Conservation (phyloP, 2,113 vertebrate genomes). For the Thunnus maccoyii region DNA sequence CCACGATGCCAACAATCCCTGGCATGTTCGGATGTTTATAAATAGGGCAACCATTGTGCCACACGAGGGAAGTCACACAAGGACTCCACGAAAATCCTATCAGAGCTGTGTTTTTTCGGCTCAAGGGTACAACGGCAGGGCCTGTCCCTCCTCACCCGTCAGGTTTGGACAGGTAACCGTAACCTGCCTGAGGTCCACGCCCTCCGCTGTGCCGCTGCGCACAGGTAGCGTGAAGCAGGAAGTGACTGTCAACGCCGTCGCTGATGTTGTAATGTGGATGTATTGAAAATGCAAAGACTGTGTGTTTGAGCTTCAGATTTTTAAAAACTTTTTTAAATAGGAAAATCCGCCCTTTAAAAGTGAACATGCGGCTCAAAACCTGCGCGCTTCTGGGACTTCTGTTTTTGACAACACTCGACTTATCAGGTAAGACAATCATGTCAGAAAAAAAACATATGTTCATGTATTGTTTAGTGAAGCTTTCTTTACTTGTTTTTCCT, state of each 20-base stretch:
- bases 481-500: background rate
- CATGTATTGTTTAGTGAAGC: background rate
- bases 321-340: background rate
- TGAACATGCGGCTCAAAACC: slow-evolving; percentile 55
- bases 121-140: background rate
- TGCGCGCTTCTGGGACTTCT: slow-evolving; percentile 56
- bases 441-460: background rate
- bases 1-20: slow-evolving; percentile 67
- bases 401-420: slow-evolving; percentile 37
- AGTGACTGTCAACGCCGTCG: slow-evolving; percentile 67
- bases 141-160: slow-evolving; percentile 43
- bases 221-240: slow-evolving; percentile 76
- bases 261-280: slow-evolving; percentile 3
- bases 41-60: slow-evolving; percentile 74
- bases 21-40: slow-evolving; percentile 67
- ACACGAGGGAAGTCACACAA: slow-evolving; percentile 28
- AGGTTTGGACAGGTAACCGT: slow-evolving; percentile 79
- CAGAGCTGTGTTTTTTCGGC: background rate
- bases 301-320: background rate
- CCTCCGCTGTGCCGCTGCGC: slow-evolving; percentile 56
- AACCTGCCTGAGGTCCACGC: slow-evolving; percentile 68
- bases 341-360: background rate
- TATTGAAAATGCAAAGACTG: slow-evolving; percentile 40
- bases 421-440: slow-evolving; percentile 67
- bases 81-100: background rate